Conservation (phyloP, 1,140 invertebrate genomes). For the Drosophila arizonae region DNA sequence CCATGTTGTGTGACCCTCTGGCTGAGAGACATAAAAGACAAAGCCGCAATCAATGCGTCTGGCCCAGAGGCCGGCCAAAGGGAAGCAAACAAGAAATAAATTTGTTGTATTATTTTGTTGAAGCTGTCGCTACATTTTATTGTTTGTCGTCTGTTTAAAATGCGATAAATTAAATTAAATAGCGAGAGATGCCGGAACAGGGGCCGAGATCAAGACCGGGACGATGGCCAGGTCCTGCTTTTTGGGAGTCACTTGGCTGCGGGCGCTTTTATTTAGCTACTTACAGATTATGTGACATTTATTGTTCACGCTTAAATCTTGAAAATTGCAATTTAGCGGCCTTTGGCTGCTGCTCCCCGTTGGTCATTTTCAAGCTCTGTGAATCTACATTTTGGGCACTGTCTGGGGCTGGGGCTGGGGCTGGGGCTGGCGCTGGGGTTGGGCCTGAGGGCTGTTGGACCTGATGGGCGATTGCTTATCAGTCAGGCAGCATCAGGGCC, state of each 20-base stretch:
- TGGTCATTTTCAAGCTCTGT: slow-evolving; percentile 42
- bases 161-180: slow-evolving; percentile 81
- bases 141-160: slow-evolving; percentile 77
- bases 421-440: background rate
- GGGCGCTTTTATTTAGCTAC: slow-evolving; percentile 75
- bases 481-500: slow-evolving; percentile 25
- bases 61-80: slow-evolving; percentile 21
- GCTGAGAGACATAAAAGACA: slow-evolving; percentile 29
- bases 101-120: slow-evolving; percentile 57
- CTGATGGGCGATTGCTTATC: slow-evolving; percentile 24
- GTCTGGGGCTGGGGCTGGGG: background rate
- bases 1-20: slow-evolving; percentile 2
- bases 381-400: background rate
- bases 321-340: slow-evolving; percentile 78
- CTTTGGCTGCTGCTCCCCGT: slow-evolving; percentile 31
- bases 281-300: slow-evolving; percentile 81
- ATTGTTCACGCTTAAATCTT: slow-evolving; percentile 81
- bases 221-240: background rate
- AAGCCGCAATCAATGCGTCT: slow-evolving; percentile 49
- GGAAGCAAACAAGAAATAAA: slow-evolving; percentile 78
- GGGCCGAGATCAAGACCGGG: background rate
- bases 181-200: slow-evolving; percentile 19
- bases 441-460: background rate
- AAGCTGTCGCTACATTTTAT: slow-evolving; percentile 47
- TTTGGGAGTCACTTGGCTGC: slow-evolving; percentile 21